phyloP scores from a whole-genome alignment of 1,140 invertebrate species.

The Caenorhabditis briggsae region DNA sequence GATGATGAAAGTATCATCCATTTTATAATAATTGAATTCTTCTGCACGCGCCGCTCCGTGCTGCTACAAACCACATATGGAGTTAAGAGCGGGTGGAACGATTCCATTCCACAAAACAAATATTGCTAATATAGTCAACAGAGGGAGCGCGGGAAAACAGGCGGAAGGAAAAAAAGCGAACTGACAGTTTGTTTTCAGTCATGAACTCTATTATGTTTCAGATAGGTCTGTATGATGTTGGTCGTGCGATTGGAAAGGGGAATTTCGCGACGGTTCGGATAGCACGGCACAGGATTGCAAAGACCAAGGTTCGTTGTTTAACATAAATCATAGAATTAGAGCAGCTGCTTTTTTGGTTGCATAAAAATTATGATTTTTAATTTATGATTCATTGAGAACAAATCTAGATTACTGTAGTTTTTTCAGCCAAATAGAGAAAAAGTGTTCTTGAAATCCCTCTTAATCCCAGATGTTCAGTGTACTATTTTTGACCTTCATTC shows the following conservation, averaged over 20 bases:
- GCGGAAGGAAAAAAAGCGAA: constrained; percentile 1
- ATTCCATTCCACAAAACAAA: constrained; percentile 40
- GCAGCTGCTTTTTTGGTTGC: neutral
- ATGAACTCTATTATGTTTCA: constrained; percentile 40
- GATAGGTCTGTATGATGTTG: constrained; percentile 64
- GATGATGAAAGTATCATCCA: too few species aligned
- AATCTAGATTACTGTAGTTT: too few species aligned
- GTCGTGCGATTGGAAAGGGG: constrained; percentile 63
- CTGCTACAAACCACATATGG: constrained; percentile 11
- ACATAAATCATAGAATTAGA: neutral
- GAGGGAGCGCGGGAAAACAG: constrained; percentile 9
- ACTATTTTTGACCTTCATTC: too few species aligned
- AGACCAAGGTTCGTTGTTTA: constrained; percentile 59
- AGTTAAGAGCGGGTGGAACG: constrained; percentile 48
- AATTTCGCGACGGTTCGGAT: constrained; percentile 67
- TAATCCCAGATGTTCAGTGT: too few species aligned
- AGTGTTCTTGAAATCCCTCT: too few species aligned
- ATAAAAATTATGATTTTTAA: too few species aligned
- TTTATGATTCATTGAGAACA: too few species aligned
- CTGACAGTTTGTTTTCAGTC: neutral
- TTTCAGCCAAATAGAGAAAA: too few species aligned
- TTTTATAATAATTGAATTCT: constrained; percentile 45
- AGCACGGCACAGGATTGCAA: constrained; percentile 65
- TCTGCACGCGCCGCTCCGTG: constrained; percentile 3
- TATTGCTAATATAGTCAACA: constrained; percentile 51